Evolutionary conservation across 2,888 invertebrate species (phyloP).

Genomic region (Eremobia ochroleuca): DNA sequence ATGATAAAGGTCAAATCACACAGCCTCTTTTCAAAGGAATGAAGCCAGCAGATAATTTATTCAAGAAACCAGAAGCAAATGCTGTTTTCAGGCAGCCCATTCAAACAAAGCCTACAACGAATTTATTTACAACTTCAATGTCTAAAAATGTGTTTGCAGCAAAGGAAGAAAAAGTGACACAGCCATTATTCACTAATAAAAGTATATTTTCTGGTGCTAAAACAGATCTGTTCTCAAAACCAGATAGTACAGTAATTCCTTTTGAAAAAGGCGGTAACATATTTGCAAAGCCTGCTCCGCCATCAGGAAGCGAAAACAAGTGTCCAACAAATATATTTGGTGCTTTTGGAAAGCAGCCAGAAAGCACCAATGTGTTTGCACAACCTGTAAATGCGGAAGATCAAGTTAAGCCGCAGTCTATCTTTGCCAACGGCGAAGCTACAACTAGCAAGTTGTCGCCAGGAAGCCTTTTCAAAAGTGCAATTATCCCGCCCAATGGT

Average conservation of each 20-base stretch:
- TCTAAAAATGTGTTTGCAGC: slow-evolving; percentile 56
- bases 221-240: slow-evolving; percentile 69
- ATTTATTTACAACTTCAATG: slow-evolving; percentile 58
- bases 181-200: slow-evolving; percentile 51
- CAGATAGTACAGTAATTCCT: slow-evolving; percentile 67
- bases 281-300: slow-evolving; percentile 73
- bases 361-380: slow-evolving; percentile 69
- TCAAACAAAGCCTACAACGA: slow-evolving; percentile 57
- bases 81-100: slow-evolving; percentile 64
- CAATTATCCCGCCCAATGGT: slow-evolving; percentile 71
- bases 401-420: slow-evolving; percentile 60
- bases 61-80: slow-evolving; percentile 63
- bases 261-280: slow-evolving; percentile 74
- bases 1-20: slow-evolving; percentile 65
- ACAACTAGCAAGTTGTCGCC: slow-evolving; percentile 76
- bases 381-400: slow-evolving; percentile 42
- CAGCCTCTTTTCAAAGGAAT: slow-evolving; percentile 66
- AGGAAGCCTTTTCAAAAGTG: slow-evolving; percentile 84
- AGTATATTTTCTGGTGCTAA: slow-evolving; percentile 65
- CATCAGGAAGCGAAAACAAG: slow-evolving; percentile 66
- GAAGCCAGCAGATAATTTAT: slow-evolving; percentile 60
- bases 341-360: slow-evolving; percentile 72
- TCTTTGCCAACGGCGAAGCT: slow-evolving; percentile 77
- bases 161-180: slow-evolving; percentile 42
- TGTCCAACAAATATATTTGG: slow-evolving; percentile 79